Conservation (phyloP, 1,140 invertebrate genomes). For the Solenopsis invicta region DNA sequence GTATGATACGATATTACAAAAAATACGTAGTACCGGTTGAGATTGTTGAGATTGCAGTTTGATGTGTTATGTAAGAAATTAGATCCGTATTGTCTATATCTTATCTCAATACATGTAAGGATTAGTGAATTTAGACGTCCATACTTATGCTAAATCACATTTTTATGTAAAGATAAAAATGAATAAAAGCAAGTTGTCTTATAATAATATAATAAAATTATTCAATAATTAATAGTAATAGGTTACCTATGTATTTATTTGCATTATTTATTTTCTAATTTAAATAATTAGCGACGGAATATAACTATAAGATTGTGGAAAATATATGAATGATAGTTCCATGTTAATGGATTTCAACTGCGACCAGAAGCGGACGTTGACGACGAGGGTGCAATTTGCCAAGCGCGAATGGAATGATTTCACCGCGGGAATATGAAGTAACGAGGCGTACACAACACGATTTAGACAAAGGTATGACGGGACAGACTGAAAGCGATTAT, state of each 20-base stretch:
- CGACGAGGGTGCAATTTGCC: slow-evolving; percentile 7
- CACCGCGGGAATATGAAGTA: slow-evolving; percentile 53
- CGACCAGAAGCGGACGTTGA: background rate
- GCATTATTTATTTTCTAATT: background rate
- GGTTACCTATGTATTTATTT: background rate
- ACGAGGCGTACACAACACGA: slow-evolving; percentile 61
- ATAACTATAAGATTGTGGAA: background rate
- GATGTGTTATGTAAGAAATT: background rate
- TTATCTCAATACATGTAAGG: slow-evolving; percentile 6
- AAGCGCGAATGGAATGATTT: slow-evolving; percentile 55
- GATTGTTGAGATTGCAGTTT: background rate
- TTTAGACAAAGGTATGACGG: slow-evolving; percentile 69
- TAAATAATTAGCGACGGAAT: background rate
- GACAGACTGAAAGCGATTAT: slow-evolving; percentile 65
- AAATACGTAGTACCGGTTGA: background rate
- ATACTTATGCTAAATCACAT: background rate
- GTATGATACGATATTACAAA: background rate
- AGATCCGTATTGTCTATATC: background rate
- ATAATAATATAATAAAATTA: background rate
- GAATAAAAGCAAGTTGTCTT: background rate
- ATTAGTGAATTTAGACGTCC: background rate
- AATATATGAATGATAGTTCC: background rate
- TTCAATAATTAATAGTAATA: background rate
- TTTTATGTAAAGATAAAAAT: background rate
- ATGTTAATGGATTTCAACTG: background rate